Base-by-base conservation (phyloP, 1,140 invertebrate species). In the Calosoma granatense region DNA sequence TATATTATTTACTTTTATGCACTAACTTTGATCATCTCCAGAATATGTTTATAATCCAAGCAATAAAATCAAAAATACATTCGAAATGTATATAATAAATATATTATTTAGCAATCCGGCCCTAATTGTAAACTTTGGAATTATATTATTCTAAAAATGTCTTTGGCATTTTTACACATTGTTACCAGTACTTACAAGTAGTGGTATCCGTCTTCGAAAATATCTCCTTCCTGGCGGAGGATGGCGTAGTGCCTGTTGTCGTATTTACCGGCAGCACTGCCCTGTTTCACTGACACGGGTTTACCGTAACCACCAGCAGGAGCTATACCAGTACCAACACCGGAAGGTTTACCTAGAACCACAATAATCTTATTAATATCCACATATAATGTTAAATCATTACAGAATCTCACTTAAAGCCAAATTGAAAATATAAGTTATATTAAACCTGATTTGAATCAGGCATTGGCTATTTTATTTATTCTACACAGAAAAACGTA, bases 211-310 rank as follows among this genome's bases (percentile, higher is more conserved):
- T 79, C 76, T 52, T 80, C 70, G 26, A 77, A 71, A 61, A 78
- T 76, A 56, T 74, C 70, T 57, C 79, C 75, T 47, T 79, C 77
- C 62, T 81, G 78, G 41, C 74, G 75, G 61, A 81, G 70, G 63
- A 81, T 79, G 67, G 77, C 79, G 53, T 70, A 65, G 60, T 79
- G 78, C 0, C 78, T 78, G 59, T 81, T 80, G 63, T 81, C 79
- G 60, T 74, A 54, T 30, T 26, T 26, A 9, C 53, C 53, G 15
- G 53, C 26, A 12, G 22, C 26, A 54, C 53, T 36, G 2, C 53
- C 53, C 11, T n/a, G 15, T 22, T 21, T 21, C 11, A 20, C 15
- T 22, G 15, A 20, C 4, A 11, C 20, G 11, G 51, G 51, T 21
- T n/a, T 14, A 14, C 51, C 51, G 20, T 22, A 20, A 22, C 11